A percentile compares a stretch with the other conserved stretches of the same genome.
Conservation (phyloP, 2,888 invertebrate genomes). For the Microctonus hyperodae region DNA sequence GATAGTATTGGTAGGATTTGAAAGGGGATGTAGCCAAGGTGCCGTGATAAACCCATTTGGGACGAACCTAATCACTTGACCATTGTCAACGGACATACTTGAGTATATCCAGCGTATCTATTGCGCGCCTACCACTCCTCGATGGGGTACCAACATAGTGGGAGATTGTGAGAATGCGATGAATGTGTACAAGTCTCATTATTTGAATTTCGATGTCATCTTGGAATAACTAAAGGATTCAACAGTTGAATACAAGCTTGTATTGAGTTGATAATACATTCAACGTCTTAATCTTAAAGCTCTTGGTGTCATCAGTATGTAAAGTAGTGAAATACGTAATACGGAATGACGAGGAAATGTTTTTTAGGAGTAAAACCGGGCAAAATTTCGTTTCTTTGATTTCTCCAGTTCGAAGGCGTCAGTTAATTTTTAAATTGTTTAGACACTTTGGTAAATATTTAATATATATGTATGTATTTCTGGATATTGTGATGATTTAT, state of each 20-base stretch:
- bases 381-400: no score
- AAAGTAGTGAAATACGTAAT: no score
- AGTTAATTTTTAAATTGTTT: no score
- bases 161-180: background rate
- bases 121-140: background rate
- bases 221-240: background rate
- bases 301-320: no score
- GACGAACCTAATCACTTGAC: slow-evolving; percentile 23
- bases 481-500: background rate
- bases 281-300: no score
- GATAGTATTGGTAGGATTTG: background rate
- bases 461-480: background rate
- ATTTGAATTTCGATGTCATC: background rate
- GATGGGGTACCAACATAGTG: background rate
- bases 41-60: slow-evolving; percentile 21
- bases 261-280: no score
- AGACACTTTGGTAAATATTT: background rate
- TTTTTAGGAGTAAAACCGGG: no score
- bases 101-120: slow-evolving; percentile 16
- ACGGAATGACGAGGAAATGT: no score
- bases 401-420: no score
- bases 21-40: slow-evolving; percentile 9
- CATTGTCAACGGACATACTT: slow-evolving; percentile 22
- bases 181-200: background rate
- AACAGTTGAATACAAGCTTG: no score